Percentiles rank a stretch among this genome's conserved stretches.
These are phyloP conservation scores for Sander lucioperca DNA, from an alignment of 2,113 vertebrate genomes.

Conservation along the genomic window DNA sequence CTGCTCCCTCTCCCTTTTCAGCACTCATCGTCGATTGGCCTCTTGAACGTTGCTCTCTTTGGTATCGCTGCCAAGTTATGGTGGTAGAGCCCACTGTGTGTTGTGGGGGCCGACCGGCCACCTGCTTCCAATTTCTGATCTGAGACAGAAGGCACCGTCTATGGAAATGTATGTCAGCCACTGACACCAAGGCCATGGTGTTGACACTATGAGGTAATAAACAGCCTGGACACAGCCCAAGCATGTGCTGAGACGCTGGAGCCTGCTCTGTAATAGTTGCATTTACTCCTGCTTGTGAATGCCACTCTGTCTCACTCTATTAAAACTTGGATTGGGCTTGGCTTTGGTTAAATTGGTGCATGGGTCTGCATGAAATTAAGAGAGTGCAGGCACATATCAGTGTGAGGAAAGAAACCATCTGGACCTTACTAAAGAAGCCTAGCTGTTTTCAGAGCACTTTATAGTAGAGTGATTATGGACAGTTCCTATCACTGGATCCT, in stretches of 20 bases:
- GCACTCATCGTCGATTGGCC: constrained; percentile 48
- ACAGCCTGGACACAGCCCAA: constrained; percentile 54
- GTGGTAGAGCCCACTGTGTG: constrained; percentile 43
- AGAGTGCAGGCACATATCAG: constrained; percentile 41
- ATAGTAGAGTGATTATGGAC: constrained; percentile 32
- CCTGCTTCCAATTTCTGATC: constrained; percentile 69
- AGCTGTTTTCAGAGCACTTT: constrained; percentile 56
- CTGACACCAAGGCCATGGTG: constrained; percentile 49
- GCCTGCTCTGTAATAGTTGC: constrained; percentile 27
- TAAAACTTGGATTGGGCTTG: constrained; percentile 39
- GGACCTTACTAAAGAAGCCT: constrained; percentile 55
- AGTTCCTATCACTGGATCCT: constrained; percentile 31
- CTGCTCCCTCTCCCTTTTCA: constrained; percentile 49
- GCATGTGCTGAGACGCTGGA: constrained; percentile 49
- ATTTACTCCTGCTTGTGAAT: constrained; percentile 51
- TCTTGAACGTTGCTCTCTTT: constrained; percentile 55
- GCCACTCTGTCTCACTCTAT: constrained; percentile 62
- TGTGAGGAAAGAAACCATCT: constrained; percentile 67
- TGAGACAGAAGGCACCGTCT: constrained; percentile 56
- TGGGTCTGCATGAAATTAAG: constrained; percentile 62
- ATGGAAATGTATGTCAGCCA: constrained; percentile 54
- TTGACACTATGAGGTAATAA: constrained; percentile 61
- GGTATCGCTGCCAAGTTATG: constrained; percentile 53
- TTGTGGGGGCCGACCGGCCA: constrained; percentile 30
- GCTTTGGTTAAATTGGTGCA: constrained; percentile 55